Evolutionary conservation across 1,140 invertebrate genomes (phyloP), one percentile per base, ranked within the genome.

Genomic region (Zaprionus inermis): DNA sequence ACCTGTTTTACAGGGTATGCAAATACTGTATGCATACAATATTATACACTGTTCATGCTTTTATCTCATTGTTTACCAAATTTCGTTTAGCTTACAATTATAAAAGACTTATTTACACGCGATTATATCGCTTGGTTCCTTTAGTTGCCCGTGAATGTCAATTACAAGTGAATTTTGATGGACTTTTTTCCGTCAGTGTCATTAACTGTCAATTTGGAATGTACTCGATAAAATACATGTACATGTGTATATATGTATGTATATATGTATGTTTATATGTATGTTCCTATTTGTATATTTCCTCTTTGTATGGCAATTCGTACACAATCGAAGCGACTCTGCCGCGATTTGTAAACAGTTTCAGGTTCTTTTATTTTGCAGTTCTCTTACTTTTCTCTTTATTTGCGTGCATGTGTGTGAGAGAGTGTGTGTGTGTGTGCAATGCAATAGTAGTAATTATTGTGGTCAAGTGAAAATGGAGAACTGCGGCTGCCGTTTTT

Each of bases 401-500:
- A 28, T 28, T 28, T 28, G 24, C 5, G 1, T 52, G 3, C 7
- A 59, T 34, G 10, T 49, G 0, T 24, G 7, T 34, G 34, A n/a
- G 22, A 14, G 11, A 34, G 2, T 24, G 16, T 51, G 28, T 24
- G 4, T 52, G 3, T 52, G 1, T 52, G 14, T 28, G 24, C 55
- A 14, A 38, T 57, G 20, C 34, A 14, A 24, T 46, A 5, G 24
- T 28, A 28, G 24, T 28, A 28, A 30, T 18, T 38, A 67, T 28
- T 54, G 24, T 51, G 57, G 46, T 61, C 57, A 59, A 41, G 24
- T 69, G n/a, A 10, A 59, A 14, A 18, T 16, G 24, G 36, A 41
- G 28, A 22, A 14, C 4, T 49, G 24, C 51, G 36, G 12, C 36
- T 51, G 52, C 24, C 44, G 55, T 24, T 55, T 55, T 67, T 60